Conservation (phyloP, 2,797 vertebrate species). For the Setipinna tenuifilis region DNA sequence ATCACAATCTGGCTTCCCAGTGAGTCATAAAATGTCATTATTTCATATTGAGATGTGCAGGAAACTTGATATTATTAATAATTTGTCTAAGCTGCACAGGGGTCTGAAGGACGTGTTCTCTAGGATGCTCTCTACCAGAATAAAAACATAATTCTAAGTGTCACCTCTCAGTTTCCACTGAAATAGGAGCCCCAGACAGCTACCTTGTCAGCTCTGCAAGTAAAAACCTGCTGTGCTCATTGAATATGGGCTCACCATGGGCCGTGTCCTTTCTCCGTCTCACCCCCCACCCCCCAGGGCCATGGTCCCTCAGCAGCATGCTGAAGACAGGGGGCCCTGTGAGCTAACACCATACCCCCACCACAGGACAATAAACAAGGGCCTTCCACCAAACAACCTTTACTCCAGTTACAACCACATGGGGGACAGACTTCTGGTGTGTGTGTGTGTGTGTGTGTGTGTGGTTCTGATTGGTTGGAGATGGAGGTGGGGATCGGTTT, state of each 20-base stretch:
- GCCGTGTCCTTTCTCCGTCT: not conserved
- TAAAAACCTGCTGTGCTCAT: not conserved
- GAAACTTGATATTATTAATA: not conserved
- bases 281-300: not conserved
- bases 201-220: not conserved
- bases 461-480: too few relatives aligned
- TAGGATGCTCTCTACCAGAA: not conserved
- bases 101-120: not conserved
- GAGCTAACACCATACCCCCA: not conserved
- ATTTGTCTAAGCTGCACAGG: not conserved
- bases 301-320: not conserved
- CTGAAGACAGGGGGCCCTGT: not conserved
- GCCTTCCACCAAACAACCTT: constrained; percentile 42
- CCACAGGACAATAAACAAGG: constrained; percentile 36
- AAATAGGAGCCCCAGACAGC: not conserved
- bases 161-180: not conserved
- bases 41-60: not conserved
- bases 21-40: not conserved
- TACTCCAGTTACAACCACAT: constrained; percentile 29
- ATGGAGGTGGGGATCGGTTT: constrained; percentile 32
- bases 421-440: not conserved
- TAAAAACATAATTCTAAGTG: not conserved
- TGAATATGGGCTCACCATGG: not conserved
- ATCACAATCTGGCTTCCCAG: not conserved
- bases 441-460: not conserved